Base-by-base conservation (phyloP, 1,140 invertebrate genomes). In the Cyclargus thomasi region DNA sequence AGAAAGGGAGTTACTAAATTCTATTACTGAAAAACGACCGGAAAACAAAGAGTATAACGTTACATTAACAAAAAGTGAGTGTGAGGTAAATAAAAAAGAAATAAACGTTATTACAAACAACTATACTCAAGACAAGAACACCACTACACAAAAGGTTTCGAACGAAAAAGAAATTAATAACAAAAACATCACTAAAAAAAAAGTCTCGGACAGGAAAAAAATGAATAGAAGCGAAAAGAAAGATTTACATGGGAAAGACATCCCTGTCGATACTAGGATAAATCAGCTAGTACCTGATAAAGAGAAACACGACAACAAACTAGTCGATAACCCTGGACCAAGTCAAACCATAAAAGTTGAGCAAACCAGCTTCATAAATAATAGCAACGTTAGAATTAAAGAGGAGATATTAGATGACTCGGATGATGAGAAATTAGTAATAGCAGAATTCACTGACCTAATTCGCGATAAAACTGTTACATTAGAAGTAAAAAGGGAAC, bases 351-450 rank as follows among this genome's bases (percentile, higher is more conserved):
- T 59, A 8, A 21, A 20, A 59, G 55, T 20, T 1, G 55, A 18
- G 10, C 55, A 20, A 20, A 20, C 21, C 2, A 59, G 1, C 14
- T 21, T 59, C 8, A 10, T 18, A 59, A 6, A 6, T 6, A 17
- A 18, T 22, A 39, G n/a, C 4, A 70, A 36, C 39, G 17, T 62
- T 59, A 39, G 59, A 62, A 55, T 62, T 14, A 65, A 70, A 63
- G 35, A 65, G 10, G 68, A 69, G 53, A 14, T 57, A 8, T 39
- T 69, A 2, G 68, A 69, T 14, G 39, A 67, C 59, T 10, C n/a
- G 35, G 62, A 35, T 59, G 53, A 69, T 11, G 55, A 21, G 21
- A 21, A 59, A 59, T 1, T 59, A 21, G 55, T 59, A 7, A 59
- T 59, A 20, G 55, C 55, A 20, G 55, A 59, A 20, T 20, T 59